Conservation (phyloP, 2,888 invertebrate genomes). For the Nomada lathburiana region DNA sequence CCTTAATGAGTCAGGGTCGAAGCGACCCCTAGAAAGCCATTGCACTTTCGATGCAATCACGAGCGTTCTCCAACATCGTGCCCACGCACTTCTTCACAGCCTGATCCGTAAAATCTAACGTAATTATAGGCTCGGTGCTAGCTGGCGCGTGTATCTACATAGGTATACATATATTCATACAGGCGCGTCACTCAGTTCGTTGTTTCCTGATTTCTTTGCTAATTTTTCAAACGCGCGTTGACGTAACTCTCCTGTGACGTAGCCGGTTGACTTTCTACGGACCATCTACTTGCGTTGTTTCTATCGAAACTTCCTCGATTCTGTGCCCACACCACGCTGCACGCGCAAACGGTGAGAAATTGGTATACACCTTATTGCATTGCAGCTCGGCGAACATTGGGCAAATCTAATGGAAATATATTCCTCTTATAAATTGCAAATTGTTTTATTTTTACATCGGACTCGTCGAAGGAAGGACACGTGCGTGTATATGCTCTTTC, state of each 20-base stretch:
- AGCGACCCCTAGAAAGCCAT: constrained; percentile 62
- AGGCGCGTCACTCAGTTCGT: constrained; percentile 38
- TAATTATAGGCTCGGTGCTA: constrained; percentile 48
- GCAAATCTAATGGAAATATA: too few species aligned
- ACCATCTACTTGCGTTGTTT: constrained; percentile 5
- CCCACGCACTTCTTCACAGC: constrained; percentile 63
- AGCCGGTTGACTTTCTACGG: background rate
- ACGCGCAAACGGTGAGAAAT: too few species aligned
- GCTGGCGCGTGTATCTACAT: constrained; percentile 15
- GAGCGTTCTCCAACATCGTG: constrained; percentile 29
- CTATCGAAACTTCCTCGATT: constrained; percentile 32
- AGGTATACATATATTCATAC: constrained; percentile 17
- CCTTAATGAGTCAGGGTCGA: constrained; percentile 77
- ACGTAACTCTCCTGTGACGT: constrained; percentile 34
- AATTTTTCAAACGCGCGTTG: constrained; percentile 16
- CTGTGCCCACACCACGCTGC: constrained; percentile 12
- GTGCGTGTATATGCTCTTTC: background rate
- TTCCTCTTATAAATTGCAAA: too few species aligned
- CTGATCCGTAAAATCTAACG: constrained; percentile 64
- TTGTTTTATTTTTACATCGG: background rate
- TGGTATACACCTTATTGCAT: background rate
- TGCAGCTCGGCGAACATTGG: too few species aligned
- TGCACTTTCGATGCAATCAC: constrained; percentile 72
- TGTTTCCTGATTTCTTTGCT: constrained; percentile 46
- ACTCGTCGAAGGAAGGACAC: background rate